Evolutionary conservation across 2,888 invertebrate genomes (phyloP).

Genomic region (Frankliniella intonsa): DNA sequence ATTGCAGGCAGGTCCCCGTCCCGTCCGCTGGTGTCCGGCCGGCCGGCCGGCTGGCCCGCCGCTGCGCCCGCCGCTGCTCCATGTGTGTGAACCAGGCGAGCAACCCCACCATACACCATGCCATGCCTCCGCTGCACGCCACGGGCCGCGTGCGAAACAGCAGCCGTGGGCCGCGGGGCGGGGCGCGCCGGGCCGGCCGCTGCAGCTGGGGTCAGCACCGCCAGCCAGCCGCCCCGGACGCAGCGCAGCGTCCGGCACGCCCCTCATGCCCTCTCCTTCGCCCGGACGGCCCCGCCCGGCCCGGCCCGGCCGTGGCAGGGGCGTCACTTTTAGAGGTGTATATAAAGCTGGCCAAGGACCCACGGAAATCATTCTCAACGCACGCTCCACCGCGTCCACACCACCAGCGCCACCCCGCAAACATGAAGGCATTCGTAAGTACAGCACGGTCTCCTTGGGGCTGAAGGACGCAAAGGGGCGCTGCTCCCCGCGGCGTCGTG

Average conservation of each 20-base stretch:
- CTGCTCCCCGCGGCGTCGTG: too few relatives aligned
- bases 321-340: neutral
- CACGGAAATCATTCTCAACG: neutral
- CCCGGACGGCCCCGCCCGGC: neutral
- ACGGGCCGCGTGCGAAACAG: too few relatives aligned
- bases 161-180: too few relatives aligned
- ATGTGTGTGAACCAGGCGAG: too few relatives aligned
- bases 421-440: slow-evolving; percentile 15
- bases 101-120: too few relatives aligned
- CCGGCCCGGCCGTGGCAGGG: neutral
- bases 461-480: neutral
- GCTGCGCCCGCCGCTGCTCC: too few relatives aligned
- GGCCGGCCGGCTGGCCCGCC: too few relatives aligned
- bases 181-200: neutral
- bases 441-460: neutral
- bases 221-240: neutral
- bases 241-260: neutral
- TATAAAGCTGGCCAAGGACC: slow-evolving; percentile 3
- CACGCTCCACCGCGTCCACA: neutral
- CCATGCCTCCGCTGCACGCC: too few relatives aligned
- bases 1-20: neutral
- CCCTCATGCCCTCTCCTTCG: neutral
- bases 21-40: neutral
- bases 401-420: neutral
- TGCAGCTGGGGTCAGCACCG: too few relatives aligned